Evolutionary conservation across 2,888 invertebrate species (phyloP), one percentile per base, ranked within the genome.

Genomic region (Colletes collaris): DNA sequence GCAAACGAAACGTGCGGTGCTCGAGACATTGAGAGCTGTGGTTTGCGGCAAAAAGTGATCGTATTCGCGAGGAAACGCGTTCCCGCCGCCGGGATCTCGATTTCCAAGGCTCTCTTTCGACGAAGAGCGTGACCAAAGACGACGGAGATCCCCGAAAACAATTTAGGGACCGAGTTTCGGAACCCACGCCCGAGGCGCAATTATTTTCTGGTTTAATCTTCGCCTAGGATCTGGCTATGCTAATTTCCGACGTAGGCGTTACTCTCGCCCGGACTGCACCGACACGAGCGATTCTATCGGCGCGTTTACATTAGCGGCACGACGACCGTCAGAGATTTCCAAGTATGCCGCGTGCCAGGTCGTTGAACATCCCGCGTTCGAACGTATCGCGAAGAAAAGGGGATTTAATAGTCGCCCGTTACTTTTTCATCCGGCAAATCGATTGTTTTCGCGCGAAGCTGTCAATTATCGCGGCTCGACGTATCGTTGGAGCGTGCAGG

Each of bases 191-290:
- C 19, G 40, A 4, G 8, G 55, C 58, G 50, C 56, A 75, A 72
- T 80, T 78, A 77, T 79, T 81, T 66, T 58, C 53, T 6, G 58
- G 37, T 50, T 62, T 56, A 70, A 87, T 87, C 84, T 76, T 6
- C 53, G 46, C 69, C 67, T 55, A 37, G 64, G 77, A 86, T 87
- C 86, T 75, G 68, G 64, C 67, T 82, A 87, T 87, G 86, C 69
- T 87, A 87, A 87, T 87, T 73, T 16, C 63, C 52, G 60, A 65
- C 86, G 86, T 84, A 80, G 86, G 87, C 86, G 87, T 86, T 83
- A 72, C 81, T 79, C 71, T 69, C 63, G 70, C 65, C 80, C 63
- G 76, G 69, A 64, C 72, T 60, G 77, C 82, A 74, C 77, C 72
- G 79, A 76, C 82, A 37, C 75, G 72, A 40, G 40, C 87, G 86